Conservation (phyloP, 1,140 invertebrate genomes). For the Zelostemma sp. region DNA sequence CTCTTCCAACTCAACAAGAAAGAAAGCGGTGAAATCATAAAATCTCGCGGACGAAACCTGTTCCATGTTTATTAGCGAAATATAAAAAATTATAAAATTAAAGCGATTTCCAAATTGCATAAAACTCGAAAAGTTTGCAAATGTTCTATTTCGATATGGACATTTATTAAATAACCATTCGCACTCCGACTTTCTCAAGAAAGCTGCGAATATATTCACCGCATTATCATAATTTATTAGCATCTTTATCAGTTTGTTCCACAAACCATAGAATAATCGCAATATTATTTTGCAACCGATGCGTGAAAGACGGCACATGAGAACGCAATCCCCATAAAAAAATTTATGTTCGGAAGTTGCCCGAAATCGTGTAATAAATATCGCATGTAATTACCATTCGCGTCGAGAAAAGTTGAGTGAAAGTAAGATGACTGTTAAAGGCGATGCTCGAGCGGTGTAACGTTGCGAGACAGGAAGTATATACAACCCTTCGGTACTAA, state of each 20-base stretch:
- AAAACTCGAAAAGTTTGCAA: no score
- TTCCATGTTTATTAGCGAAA: conserved; percentile 36
- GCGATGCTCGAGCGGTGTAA: conserved; percentile 29
- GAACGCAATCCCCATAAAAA: neutral
- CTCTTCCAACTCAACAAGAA: conserved; percentile 37
- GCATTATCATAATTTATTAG: conserved; percentile 30
- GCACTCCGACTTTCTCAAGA: conserved; percentile 34
- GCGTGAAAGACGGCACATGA: neutral
- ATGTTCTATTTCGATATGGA: no score
- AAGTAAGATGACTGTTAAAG: conserved; percentile 58
- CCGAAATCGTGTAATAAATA: conserved; percentile 39
- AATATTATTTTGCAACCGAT: conserved; percentile 25
- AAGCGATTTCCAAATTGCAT: conserved; percentile 2
- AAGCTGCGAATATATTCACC: conserved; percentile 12
- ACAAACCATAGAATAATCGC: conserved; percentile 1
- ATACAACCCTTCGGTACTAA: conserved; percentile 2
- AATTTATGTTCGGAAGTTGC: conserved; percentile 11
- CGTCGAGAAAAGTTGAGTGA: conserved; percentile 53
- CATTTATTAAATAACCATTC: conserved; percentile 31
- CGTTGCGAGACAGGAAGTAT: conserved; percentile 27
- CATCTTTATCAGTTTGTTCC: conserved; percentile 6
- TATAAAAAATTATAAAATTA: conserved; percentile 7
- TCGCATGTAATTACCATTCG: conserved; percentile 39
- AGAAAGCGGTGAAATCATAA: conserved; percentile 58
- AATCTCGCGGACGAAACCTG: conserved; percentile 46